phyloP scores from a whole-genome alignment of 2,888 invertebrate genomes.

The Lasius platythorax region DNA sequence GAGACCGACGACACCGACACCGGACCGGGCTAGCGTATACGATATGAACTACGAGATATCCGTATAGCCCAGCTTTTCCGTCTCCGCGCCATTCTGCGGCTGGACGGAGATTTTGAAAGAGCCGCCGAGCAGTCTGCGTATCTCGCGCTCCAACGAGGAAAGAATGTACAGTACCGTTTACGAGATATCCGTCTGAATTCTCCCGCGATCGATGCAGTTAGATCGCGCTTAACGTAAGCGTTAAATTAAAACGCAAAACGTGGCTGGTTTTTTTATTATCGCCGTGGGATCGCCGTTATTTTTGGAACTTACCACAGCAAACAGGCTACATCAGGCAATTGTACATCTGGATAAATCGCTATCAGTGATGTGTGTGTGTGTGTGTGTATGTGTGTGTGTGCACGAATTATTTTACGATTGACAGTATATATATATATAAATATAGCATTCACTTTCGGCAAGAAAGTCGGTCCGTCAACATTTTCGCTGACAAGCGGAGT shows the following conservation, averaged over 20 bases:
- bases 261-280: conserved; percentile 21
- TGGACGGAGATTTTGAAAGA: conserved; percentile 81
- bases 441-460: conserved; percentile 1
- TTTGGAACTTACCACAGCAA: conserved; percentile 13
- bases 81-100: conserved; percentile 80
- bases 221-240: conserved; percentile 24
- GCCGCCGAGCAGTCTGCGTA: conserved; percentile 67
- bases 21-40: conserved; percentile 96
- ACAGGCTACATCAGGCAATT: not conserved
- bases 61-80: conserved; percentile 89
- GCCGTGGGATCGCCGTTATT: conserved; percentile 27
- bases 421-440: conserved; percentile 4
- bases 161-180: conserved; percentile 67
- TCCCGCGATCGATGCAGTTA: conserved; percentile 57
- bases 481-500: not conserved
- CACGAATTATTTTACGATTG: conserved; percentile 28
- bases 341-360: conserved; percentile 6
- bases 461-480: not conserved
- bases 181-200: conserved; percentile 78
- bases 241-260: conserved; percentile 17
- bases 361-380: conserved; percentile 25
- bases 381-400: not conserved
- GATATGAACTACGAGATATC: conserved; percentile 98
- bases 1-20: conserved; percentile 88
- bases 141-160: conserved; percentile 67